phyloP scores from a whole-genome alignment of 2,888 invertebrate genomes.

The Drosophila sordidula region DNA sequence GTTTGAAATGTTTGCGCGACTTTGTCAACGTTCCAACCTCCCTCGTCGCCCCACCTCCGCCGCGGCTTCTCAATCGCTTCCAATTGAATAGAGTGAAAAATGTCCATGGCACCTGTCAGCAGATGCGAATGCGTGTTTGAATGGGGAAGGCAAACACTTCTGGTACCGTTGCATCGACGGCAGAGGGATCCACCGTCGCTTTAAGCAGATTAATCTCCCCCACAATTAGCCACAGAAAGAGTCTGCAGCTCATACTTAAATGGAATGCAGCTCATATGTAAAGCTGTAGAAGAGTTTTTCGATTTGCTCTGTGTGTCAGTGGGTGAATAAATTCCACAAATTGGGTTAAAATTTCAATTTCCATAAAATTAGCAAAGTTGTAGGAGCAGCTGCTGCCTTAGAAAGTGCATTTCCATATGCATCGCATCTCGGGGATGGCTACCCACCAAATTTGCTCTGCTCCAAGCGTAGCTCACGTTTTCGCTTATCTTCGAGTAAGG shows the following conservation, averaged over 20 bases:
- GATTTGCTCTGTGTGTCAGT: conserved; percentile 30
- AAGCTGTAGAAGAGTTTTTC: not conserved
- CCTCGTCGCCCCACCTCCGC: conserved; percentile 18
- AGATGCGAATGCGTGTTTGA: conserved; percentile 41
- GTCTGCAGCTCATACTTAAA: conserved; percentile 1
- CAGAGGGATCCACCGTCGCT: conserved; percentile 13
- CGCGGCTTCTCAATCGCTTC: conserved; percentile 16
- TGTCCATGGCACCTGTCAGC: conserved; percentile 69
- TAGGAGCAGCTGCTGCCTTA: conserved; percentile 40
- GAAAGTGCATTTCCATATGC: conserved; percentile 74
- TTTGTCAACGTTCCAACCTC: conserved; percentile 57
- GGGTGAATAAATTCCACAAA: conserved; percentile 46
- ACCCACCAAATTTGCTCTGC: conserved; percentile 38
- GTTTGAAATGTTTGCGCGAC: conserved; percentile 70
- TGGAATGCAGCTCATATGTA: conserved; percentile 6
- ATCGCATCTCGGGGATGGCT: conserved; percentile 29
- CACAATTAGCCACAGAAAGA: conserved; percentile 29
- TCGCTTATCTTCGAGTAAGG: conserved; percentile 42
- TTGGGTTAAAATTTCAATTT: conserved; percentile 64
- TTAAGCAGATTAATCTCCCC: conserved; percentile 28
- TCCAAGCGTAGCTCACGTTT: conserved; percentile 61
- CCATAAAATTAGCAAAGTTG: conserved; percentile 47
- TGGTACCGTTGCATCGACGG: conserved; percentile 52
- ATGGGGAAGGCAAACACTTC: conserved; percentile 42
- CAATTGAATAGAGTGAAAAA: conserved; percentile 65